phyloP scores from a whole-genome alignment of 2,113 vertebrate species.

The Channa maculata region DNA sequence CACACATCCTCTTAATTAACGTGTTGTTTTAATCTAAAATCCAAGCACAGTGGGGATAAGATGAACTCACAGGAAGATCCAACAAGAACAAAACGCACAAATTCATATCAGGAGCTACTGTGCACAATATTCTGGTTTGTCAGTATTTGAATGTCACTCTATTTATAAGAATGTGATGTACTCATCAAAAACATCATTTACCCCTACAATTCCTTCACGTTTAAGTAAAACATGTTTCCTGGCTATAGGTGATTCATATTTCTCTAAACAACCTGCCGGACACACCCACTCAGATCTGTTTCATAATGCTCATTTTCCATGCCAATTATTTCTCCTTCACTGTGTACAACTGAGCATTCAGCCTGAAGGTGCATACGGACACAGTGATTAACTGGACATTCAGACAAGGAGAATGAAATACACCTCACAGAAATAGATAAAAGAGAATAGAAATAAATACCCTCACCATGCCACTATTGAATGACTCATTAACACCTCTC shows the following conservation, averaged over 20 bases:
- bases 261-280: background rate
- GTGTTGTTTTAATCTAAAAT: background rate
- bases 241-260: background rate
- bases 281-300: background rate
- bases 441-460: no score
- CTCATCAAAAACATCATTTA: background rate
- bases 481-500: background rate
- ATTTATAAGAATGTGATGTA: background rate
- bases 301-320: background rate
- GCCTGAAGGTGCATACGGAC: background rate
- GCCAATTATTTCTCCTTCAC: conserved; percentile 13
- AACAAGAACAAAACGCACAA: background rate
- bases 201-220: background rate
- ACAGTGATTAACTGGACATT: background rate
- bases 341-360: background rate
- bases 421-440: background rate
- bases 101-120: no score
- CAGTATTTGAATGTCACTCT: background rate
- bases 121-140: no score
- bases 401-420: background rate
- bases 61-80: background rate
- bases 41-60: background rate
- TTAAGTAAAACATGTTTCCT: background rate
- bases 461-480: no score
- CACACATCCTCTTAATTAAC: background rate